A percentile compares a stretch with the other conserved stretches of the same genome.
These are phyloP conservation scores for Planococcus citri DNA, from an alignment of 1,140 invertebrate species.

Conservation along the genomic window DNA sequence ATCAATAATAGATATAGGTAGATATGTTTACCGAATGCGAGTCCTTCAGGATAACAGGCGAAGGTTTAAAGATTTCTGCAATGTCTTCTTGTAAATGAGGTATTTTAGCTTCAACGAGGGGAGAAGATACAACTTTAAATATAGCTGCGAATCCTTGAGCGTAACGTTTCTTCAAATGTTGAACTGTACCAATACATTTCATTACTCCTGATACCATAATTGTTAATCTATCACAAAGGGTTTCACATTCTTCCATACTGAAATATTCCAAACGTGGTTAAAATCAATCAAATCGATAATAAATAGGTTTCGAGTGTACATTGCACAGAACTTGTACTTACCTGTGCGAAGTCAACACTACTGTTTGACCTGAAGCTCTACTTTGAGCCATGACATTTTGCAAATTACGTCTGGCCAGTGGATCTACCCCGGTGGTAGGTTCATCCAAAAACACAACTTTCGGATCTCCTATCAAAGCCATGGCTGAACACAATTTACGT, in stretches of 20 bases:
- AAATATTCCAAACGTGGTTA: background rate
- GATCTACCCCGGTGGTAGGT: constrained; percentile 67
- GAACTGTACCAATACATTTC: constrained; percentile 37
- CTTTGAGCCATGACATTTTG: constrained; percentile 57
- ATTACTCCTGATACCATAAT: constrained; percentile 74
- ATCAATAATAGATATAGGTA: background rate
- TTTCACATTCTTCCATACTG: constrained; percentile 50
- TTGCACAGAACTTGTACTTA: background rate
- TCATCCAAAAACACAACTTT: constrained; percentile 81
- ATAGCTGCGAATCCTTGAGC: constrained; percentile 38
- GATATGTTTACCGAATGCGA: constrained; percentile 21
- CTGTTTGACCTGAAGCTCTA: constrained; percentile 35
- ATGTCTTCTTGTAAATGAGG: constrained; percentile 22
- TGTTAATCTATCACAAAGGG: constrained; percentile 65
- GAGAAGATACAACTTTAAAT: constrained; percentile 30
- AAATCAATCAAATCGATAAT: too few relatives aligned
- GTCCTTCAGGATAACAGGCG: constrained; percentile 25
- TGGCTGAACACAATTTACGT: constrained; percentile 82
- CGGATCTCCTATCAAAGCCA: constrained; percentile 84
- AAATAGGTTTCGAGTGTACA: too few relatives aligned
- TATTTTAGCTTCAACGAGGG: background rate
- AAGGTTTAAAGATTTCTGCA: background rate
- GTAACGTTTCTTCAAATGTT: constrained; percentile 36
- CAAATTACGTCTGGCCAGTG: constrained; percentile 56
- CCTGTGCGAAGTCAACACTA: constrained; percentile 39